A percentile compares a stretch with the other conserved stretches of the same genome.
Evolutionary conservation across 1,140 invertebrate species (phyloP).

Genomic region (Ostrea edulis): DNA sequence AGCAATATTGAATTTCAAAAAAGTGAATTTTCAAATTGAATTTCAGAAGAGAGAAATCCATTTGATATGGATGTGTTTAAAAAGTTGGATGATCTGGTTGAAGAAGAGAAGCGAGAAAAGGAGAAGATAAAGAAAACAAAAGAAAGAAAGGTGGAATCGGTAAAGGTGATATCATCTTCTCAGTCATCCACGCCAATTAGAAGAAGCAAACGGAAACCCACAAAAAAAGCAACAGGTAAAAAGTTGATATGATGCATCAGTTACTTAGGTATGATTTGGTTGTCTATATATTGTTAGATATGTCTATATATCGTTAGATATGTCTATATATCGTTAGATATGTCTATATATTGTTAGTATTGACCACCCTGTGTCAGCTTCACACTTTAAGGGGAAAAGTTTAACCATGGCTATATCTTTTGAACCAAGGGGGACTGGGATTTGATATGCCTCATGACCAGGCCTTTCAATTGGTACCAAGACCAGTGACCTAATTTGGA

Average conservation of each 20-base stretch:
- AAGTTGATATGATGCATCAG: not conserved
- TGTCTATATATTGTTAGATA: not conserved
- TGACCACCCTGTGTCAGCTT: too few relatives aligned
- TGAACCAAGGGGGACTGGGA: too few relatives aligned
- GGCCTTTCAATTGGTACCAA: too few relatives aligned
- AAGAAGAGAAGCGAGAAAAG: not conserved
- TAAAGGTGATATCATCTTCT: not conserved
- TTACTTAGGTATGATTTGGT: not conserved
- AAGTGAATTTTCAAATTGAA: not conserved
- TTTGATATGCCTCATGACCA: too few relatives aligned
- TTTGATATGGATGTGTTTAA: constrained; percentile 22
- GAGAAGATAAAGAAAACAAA: not conserved
- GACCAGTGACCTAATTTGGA: too few relatives aligned
- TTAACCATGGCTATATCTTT: too few relatives aligned
- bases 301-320: not conserved
- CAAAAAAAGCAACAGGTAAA: not conserved
- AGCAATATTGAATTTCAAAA: too few relatives aligned
- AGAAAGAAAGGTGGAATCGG: not conserved
- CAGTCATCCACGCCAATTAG: not conserved
- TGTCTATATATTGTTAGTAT: too few relatives aligned
- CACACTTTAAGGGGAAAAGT: too few relatives aligned
- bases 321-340: not conserved
- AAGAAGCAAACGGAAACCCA: not conserved
- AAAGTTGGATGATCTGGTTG: not conserved
- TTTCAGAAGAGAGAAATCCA: constrained; percentile 18